Evolutionary conservation across 1,140 invertebrate species (phyloP), one percentile per base, ranked within the genome.

Genomic region (Bombus waltoni): DNA sequence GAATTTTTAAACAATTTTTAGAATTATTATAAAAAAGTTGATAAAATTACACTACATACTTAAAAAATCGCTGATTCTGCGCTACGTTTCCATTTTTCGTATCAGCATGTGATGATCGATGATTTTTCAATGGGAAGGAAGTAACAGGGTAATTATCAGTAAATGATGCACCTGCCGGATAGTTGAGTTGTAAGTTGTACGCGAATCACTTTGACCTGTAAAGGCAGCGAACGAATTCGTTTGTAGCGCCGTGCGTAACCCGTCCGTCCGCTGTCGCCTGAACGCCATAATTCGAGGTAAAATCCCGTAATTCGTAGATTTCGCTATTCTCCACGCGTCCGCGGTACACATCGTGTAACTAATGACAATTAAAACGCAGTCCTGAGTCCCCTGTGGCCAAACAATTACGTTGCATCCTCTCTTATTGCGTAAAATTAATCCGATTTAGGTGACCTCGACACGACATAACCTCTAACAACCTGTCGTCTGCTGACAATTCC

Each of bases 371-470:
- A 73, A 85, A 81, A 82, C 88, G 81, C 35, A 80, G 81, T 76
- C 78, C 70, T 65, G 80, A 79, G 77, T 77, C 72, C 65, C 80
- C 59, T 59, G 85, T 90, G 83, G 65, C 74, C 83, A 77, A 87
- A 87, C 89, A 90, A 91, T 93, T 91, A 91, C 91, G 89, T 92
- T 91, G 92, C 88, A 84, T 91, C 87, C 88, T 87, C 89, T 86
- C 81, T 62, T 92, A 92, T 95, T 95, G 94, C 94, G 93, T 95
- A 94, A 95, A 95, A 94, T 94, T 94, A 94, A 95, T 95, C 93
- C 93, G 91, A 95, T 95, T 94, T 94, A 94, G 89, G 91, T 94
- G 94, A 95, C 94, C 94, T 95, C 94, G 93, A 91, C 86, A 80
- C 89, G 88, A 90, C 91, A 93, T 93, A 93, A 92, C 84, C 84